These are phyloP conservation scores for Cervus canadensis DNA, from an alignment of 2,113 vertebrate genomes.

Conservation along the genomic window DNA sequence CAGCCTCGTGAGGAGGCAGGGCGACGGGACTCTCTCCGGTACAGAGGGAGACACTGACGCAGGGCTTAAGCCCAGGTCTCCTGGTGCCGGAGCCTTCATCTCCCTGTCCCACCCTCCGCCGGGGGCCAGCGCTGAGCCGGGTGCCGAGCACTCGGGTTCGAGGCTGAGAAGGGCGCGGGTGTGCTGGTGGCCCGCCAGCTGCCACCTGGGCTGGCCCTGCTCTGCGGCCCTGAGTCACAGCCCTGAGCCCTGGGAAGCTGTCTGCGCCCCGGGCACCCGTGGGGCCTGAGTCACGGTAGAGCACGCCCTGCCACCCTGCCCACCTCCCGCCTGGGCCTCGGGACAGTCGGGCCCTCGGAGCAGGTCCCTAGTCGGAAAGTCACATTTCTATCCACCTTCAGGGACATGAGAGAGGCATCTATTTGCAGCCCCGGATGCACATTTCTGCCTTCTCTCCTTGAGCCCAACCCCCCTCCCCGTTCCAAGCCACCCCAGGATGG, in stretches of 20 bases:
- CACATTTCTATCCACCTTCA: not conserved
- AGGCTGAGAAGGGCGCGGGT: not conserved
- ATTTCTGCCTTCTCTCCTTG: not conserved
- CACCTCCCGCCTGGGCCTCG: not conserved
- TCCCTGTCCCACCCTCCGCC: not conserved
- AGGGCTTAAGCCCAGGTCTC: not conserved
- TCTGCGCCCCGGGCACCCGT: not conserved
- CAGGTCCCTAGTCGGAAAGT: not conserved
- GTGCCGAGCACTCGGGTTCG: not conserved
- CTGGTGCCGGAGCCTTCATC: not conserved
- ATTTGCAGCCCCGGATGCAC: not conserved
- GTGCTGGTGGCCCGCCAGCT: conserved; percentile 55
- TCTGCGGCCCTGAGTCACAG: conserved; percentile 63
- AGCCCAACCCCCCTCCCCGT: not conserved
- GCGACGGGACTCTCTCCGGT: rapidly evolving
- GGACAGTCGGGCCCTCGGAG: not conserved
- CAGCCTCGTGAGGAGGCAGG: rapidly evolving
- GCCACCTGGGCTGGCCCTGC: conserved; percentile 50
- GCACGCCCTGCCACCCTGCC: conserved; percentile 16
- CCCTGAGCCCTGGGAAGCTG: conserved; percentile 56
- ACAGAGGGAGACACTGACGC: not conserved
- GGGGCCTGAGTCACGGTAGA: conserved; percentile 34
- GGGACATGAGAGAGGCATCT: not conserved
- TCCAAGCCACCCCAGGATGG: not conserved
- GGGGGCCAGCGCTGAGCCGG: not conserved